These are phyloP conservation scores for Mamestra brassicae DNA, from an alignment of 2,888 invertebrate species.

Conservation along the genomic window DNA sequence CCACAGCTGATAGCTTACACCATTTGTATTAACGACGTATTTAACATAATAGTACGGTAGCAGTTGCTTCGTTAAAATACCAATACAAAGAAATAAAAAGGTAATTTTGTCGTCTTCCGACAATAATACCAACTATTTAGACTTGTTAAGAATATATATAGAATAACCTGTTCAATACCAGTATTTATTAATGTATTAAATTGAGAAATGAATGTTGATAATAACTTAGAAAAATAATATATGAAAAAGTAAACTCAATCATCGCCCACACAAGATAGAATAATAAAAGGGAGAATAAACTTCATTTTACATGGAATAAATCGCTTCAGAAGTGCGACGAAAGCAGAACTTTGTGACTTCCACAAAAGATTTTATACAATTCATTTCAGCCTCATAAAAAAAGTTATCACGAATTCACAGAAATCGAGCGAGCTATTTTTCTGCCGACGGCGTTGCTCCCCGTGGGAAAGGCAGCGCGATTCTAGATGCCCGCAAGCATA, in stretches of 20 bases:
- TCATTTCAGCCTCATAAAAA: conserved; percentile 88
- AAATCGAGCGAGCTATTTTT: conserved; percentile 86
- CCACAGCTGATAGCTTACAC: conserved; percentile 75
- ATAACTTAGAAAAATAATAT: conserved; percentile 35
- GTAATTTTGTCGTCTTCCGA: conserved; percentile 25
- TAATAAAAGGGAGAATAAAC: conserved; percentile 72
- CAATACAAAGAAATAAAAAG: conserved; percentile 44
- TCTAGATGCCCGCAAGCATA: conserved; percentile 48
- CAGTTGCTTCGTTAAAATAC: conserved; percentile 60
- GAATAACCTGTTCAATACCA: conserved; percentile 13
- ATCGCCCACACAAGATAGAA: conserved; percentile 52
- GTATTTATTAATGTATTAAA: conserved; percentile 21
- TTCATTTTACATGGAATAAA: conserved; percentile 83
- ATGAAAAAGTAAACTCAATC: conserved; percentile 43
- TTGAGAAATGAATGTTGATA: conserved; percentile 23
- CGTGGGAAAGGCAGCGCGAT: conserved; percentile 83
- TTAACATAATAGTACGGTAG: conserved; percentile 64
- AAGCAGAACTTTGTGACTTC: conserved; percentile 86
- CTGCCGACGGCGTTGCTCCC: conserved; percentile 80
- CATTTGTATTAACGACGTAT: conserved; percentile 72
- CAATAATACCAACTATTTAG: conserved; percentile 11
- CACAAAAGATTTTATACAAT: conserved; percentile 89
- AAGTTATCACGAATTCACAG: conserved; percentile 89
- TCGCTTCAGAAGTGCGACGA: conserved; percentile 80
- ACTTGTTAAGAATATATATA: conserved; percentile 20